phyloP scores from a whole-genome alignment of 2,888 invertebrate genomes.

The Acleris emargana region DNA sequence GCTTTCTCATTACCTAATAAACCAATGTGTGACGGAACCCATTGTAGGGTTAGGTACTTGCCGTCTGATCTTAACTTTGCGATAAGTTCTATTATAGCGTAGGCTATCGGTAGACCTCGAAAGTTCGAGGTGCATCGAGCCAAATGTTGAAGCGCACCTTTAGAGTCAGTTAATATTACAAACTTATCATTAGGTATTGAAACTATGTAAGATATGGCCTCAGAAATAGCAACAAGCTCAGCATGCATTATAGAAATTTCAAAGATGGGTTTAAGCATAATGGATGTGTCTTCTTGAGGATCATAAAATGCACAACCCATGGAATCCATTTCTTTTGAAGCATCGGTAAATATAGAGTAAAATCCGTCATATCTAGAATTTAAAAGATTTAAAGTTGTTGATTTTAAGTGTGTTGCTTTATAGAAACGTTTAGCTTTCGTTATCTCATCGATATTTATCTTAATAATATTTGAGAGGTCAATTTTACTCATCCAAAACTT shows the following conservation, averaged over 20 bases:
- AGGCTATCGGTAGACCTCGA: conserved; percentile 18
- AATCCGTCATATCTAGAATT: neutral
- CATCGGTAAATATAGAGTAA: neutral
- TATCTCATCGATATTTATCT: neutral
- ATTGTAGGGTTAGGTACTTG: neutral
- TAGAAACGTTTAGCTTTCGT: neutral
- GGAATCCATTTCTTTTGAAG: neutral
- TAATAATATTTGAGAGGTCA: conserved; percentile 1
- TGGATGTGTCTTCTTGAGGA: neutral
- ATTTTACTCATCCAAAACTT: conserved; percentile 6
- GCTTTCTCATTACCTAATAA: neutral
- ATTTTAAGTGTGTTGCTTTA: neutral
- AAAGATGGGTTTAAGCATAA: neutral
- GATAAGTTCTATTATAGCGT: neutral
- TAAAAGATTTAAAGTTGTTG: neutral
- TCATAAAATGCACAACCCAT: neutral
- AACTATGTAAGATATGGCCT: neutral
- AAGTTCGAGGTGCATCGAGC: conserved; percentile 18
- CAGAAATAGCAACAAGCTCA: neutral
- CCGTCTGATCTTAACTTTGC: neutral
- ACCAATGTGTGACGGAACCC: neutral
- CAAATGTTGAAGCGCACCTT: conserved; percentile 1
- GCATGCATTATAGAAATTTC: neutral
- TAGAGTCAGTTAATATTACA: neutral
- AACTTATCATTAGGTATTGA: neutral